Evolutionary conservation across 2,888 invertebrate genomes (phyloP).

Genomic region (Stenodera caucasica): DNA sequence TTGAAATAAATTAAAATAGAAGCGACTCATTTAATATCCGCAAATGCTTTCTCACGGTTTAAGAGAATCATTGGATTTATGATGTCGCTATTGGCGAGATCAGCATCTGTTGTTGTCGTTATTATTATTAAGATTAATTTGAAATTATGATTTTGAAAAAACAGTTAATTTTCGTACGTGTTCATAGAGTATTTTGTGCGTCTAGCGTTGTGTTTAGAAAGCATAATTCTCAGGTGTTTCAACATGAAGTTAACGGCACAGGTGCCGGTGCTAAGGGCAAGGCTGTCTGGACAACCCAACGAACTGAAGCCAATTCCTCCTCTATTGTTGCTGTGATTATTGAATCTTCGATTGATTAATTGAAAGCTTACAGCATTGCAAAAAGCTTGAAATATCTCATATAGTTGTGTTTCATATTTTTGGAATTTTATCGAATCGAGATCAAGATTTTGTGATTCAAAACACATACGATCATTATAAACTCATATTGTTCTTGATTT

Average conservation of each 20-base stretch:
- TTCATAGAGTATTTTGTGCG: neutral
- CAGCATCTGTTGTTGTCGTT: constrained; percentile 1
- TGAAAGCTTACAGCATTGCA: no score
- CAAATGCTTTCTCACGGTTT: constrained; percentile 5
- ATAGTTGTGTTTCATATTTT: neutral
- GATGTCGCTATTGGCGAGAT: constrained; percentile 5
- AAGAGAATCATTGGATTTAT: neutral
- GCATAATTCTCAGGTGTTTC: constrained; percentile 17
- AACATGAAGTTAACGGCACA: constrained; percentile 28
- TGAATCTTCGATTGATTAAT: no score
- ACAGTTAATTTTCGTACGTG: constrained; percentile 5
- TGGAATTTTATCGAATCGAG: neutral
- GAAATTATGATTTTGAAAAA: neutral
- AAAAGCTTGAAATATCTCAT: constrained; percentile 22
- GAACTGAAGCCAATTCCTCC: no score
- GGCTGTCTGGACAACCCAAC: constrained; percentile 32
- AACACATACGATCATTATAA: neutral
- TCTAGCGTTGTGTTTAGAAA: neutral
- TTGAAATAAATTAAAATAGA: neutral
- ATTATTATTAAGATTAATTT: neutral
- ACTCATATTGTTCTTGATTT: neutral
- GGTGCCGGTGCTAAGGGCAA: constrained; percentile 37
- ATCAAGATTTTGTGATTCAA: neutral
- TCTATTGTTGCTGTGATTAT: no score
- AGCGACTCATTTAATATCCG: constrained; percentile 4